These are phyloP conservation scores for Eulemur macaco DNA, from an alignment of 2,113 vertebrate genomes.

Conservation along the genomic window DNA sequence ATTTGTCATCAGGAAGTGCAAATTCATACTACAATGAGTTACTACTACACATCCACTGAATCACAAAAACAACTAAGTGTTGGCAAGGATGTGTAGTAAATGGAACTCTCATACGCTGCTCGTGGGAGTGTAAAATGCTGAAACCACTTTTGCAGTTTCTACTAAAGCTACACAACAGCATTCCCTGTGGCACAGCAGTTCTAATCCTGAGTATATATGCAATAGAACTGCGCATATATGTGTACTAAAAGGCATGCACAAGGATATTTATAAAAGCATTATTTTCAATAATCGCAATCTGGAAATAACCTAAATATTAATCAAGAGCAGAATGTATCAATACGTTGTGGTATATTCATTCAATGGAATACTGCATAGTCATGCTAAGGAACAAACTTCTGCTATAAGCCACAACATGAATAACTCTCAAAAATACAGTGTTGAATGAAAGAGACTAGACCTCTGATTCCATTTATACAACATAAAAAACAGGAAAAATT, in stretches of 20 bases:
- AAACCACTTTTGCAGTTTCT: conserved; percentile 6
- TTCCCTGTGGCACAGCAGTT: not conserved
- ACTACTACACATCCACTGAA: not conserved
- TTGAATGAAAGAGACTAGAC: not conserved
- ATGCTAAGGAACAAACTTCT: conserved; percentile 6
- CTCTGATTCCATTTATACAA: not conserved
- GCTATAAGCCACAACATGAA: not conserved
- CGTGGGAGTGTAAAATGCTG: not conserved
- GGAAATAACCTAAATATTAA: conserved; percentile 22
- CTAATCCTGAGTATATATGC: not conserved
- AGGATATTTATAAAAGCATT: not conserved
- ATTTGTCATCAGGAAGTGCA: conserved; percentile 31
- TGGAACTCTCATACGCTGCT: not conserved
- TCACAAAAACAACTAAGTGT: conserved; percentile 1
- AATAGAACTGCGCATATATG: not conserved
- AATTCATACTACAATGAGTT: conserved; percentile 10
- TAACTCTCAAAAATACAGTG: not conserved
- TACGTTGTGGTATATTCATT: not conserved
- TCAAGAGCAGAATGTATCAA: not conserved
- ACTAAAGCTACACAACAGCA: not conserved
- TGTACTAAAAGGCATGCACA: not conserved
- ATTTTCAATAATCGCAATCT: not conserved
- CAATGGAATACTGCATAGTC: not conserved
- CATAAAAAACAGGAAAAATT: not conserved
- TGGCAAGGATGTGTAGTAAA: not conserved